Evolutionary conservation across 2,888 invertebrate species (phyloP), one percentile per base, ranked within the genome.

Genomic region (Cylindroiulus punctatus): DNA sequence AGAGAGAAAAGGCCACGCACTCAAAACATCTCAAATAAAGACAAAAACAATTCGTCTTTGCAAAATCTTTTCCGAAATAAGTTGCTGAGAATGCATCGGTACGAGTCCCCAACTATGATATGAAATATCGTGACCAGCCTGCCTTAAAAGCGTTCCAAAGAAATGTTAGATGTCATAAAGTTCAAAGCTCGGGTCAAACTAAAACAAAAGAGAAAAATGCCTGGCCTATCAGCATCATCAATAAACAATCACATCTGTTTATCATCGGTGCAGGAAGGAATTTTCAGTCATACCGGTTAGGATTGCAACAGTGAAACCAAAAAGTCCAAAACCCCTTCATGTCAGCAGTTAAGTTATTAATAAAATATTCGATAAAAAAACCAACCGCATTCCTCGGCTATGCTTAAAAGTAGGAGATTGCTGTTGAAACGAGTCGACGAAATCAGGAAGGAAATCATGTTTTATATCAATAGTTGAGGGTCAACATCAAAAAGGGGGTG

Each of bases 141-240:
- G 65, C 65, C 65, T 65, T 65, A 65, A 65, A 65, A 65, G 26
- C 22, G 22, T 65, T 65, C 2, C 65, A 10, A 26, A 26, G 65
- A 65, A 65, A 65, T 65, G 65, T 65, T 26, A 65, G 65, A 65
- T 65, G 65, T 65, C 65, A 65, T 65, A 26, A 65, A 65, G 65
- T 65, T 65, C 65, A 65, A 65, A 65, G 19, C 26, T 26, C 2
- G 65, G 65, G 65, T 65, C 65, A 65, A 65, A 12, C 65, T 65
- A 65, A 65, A 65, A 65, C 65, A 65, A 65, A 65, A 26, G 22
- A 52, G n/a, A 65, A 17, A 52, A 65, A 65, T 65, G 19, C 65
- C 19, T 65, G 4, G 65, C n/a, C 12, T 65, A 65, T 65, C 65
- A 26, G 65, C 26, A 65, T 26, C 22, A 26, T 26, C 26, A 65